Conservation (phyloP, 2,888 invertebrate species). For the Perizoma affinitatum region DNA sequence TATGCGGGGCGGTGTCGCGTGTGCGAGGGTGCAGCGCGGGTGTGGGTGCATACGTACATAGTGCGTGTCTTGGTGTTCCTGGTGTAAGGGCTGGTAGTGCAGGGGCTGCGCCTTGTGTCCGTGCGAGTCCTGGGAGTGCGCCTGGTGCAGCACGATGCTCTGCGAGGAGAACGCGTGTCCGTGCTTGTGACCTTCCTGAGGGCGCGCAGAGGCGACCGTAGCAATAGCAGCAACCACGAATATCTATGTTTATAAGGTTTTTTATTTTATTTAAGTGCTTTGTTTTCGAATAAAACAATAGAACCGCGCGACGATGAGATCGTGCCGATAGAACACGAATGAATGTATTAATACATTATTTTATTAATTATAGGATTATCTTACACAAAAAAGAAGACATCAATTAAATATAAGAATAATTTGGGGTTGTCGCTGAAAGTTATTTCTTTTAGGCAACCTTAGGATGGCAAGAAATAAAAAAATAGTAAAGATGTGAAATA, state of each 20-base stretch:
- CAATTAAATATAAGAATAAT: no score
- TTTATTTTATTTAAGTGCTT: no score
- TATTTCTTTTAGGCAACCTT: no score
- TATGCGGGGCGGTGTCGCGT: background rate
- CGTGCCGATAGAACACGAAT: no score
- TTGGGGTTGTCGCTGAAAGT: no score
- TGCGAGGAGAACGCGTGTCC: constrained; percentile 51
- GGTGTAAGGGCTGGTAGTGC: constrained; percentile 4
- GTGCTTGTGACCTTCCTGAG: constrained; percentile 43
- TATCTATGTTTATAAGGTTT: constrained; percentile 31
- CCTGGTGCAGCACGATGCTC: constrained; percentile 53
- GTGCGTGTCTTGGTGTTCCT: constrained; percentile 17
- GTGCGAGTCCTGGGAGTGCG: constrained; percentile 23
- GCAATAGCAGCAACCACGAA: constrained; percentile 39
- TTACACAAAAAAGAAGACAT: no score
- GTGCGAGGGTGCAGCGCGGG: background rate
- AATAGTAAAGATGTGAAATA: no score
- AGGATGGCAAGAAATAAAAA: no score
- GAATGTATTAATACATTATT: no score
- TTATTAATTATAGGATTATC: no score
- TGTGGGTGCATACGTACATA: constrained; percentile 25
- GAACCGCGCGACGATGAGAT: no score
- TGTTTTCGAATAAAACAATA: no score
- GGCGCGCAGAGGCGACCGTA: constrained; percentile 43
- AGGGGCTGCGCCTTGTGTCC: constrained; percentile 35